Evolutionary conservation across 2,797 vertebrate species (phyloP).

Genomic region (Aldrovandia affinis): DNA sequence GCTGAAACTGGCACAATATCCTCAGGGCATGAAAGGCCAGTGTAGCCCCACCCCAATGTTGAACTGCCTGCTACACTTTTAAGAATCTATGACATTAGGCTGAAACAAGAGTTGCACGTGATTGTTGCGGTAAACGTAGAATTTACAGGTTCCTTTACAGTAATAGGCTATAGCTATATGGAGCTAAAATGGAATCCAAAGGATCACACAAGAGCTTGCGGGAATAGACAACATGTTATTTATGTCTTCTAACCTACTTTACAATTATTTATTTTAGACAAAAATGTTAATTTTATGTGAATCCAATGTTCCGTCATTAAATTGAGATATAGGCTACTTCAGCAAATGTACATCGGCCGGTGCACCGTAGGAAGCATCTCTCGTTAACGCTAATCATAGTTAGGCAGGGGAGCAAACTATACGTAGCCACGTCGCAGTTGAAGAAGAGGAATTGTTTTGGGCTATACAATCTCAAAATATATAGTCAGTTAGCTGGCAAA

Average conservation of each 20-base stretch:
- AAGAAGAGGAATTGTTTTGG: not conserved
- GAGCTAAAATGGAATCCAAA: too few relatives aligned
- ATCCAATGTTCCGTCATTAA: not conserved
- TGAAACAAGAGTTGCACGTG: not conserved
- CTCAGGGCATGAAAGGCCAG: not conserved
- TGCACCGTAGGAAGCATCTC: not conserved
- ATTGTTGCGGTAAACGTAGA: not conserved
- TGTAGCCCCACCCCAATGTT: not conserved
- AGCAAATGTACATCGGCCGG: not conserved
- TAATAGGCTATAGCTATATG: not conserved
- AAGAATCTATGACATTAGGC: not conserved
- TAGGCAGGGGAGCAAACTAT: not conserved
- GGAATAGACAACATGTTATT: too few relatives aligned
- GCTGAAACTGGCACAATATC: not conserved
- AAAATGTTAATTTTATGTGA: not conserved
- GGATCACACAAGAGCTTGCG: not conserved
- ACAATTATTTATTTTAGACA: not conserved
- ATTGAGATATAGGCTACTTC: not conserved
- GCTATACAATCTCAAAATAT: conserved; percentile 9
- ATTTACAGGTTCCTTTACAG: not conserved
- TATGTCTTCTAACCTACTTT: not conserved
- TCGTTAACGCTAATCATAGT: not conserved
- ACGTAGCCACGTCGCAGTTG: not conserved
- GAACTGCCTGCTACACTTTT: not conserved
- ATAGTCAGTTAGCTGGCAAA: not conserved